Conservation (phyloP, 2,797 vertebrate genomes). For the Dipus sagitta region DNA sequence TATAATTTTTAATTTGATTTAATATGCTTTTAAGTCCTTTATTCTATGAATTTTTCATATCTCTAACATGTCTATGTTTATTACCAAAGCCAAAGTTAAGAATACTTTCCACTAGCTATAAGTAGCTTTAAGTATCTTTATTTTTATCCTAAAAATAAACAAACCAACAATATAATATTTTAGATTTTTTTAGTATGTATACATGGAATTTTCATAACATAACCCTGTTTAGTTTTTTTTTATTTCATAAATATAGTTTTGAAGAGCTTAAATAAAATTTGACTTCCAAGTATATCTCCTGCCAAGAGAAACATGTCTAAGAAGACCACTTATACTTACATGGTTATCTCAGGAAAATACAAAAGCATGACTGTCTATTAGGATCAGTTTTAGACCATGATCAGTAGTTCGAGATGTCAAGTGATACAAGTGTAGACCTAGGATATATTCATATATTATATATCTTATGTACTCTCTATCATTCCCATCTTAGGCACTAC, state of each 20-base stretch:
- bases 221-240: not conserved
- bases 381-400: not conserved
- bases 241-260: not conserved
- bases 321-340: not conserved
- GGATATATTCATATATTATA: too few species aligned
- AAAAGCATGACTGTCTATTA: not conserved
- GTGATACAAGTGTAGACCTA: not conserved
- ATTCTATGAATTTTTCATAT: not conserved
- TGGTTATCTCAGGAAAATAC: not conserved
- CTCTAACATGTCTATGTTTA: not conserved
- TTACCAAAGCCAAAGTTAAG: not conserved
- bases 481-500: too few species aligned
- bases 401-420: not conserved
- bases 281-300: not conserved
- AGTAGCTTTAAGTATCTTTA: not conserved
- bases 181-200: not conserved
- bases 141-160: not conserved
- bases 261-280: not conserved
- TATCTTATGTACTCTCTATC: too few species aligned
- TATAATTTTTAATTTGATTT: constrained; percentile 30
- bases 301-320: not conserved
- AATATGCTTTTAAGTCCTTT: not conserved
- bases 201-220: not conserved
- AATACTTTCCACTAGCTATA: not conserved
- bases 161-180: not conserved